These are phyloP conservation scores for Mythimna loreyi DNA, from an alignment of 2,888 invertebrate species.

Conservation along the genomic window DNA sequence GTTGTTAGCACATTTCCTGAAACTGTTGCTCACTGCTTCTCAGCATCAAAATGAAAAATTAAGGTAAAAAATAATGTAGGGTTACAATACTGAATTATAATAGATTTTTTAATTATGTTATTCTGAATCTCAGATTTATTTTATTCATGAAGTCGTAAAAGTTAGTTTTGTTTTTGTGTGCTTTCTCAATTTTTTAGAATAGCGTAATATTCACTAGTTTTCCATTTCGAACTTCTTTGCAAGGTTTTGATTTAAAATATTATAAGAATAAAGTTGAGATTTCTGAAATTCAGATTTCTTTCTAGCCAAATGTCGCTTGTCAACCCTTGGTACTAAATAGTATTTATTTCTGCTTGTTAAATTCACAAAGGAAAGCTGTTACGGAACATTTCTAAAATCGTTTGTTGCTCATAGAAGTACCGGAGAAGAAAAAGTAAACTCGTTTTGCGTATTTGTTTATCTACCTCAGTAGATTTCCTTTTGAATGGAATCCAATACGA, in stretches of 20 bases:
- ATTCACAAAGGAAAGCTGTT: constrained; percentile 13
- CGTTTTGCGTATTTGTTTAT: constrained; percentile 48
- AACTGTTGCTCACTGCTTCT: too few relatives aligned
- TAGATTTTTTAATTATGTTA: too few relatives aligned
- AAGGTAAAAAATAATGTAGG: too few relatives aligned
- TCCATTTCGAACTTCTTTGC: neutral
- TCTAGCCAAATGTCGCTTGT: neutral
- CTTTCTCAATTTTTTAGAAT: too few relatives aligned
- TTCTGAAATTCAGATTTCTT: neutral
- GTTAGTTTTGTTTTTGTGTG: neutral
- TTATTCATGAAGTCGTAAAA: neutral
- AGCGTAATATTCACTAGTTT: neutral
- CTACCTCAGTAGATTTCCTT: constrained; percentile 46
- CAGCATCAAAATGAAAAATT: too few relatives aligned
- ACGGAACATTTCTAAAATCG: constrained; percentile 23
- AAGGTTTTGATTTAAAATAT: neutral
- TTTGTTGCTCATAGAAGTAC: constrained; percentile 37
- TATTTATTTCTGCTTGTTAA: constrained; percentile 18
- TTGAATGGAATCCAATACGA: constrained; percentile 50
- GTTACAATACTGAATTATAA: too few relatives aligned
- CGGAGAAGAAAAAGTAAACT: constrained; percentile 39
- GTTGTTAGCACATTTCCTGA: too few relatives aligned
- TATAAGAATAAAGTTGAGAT: neutral
- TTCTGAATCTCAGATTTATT: neutral
- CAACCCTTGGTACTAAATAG: neutral